phyloP scores from a whole-genome alignment of 2,113 vertebrate species.

The Aphelocoma coerulescens region DNA sequence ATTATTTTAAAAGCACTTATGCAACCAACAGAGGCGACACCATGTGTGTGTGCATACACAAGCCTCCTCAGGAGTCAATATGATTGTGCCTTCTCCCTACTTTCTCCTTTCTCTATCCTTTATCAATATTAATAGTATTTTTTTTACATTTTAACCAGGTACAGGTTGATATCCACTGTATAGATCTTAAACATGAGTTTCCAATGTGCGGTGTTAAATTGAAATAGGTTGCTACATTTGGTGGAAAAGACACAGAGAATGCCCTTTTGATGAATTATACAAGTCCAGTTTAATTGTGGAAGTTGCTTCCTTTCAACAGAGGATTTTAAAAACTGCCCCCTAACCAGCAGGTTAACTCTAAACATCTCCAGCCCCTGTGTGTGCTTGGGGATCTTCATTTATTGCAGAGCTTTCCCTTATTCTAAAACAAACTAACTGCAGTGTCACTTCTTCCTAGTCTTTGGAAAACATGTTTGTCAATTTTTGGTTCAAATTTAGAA shows the following conservation, averaged over 20 bases:
- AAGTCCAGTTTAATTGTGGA: background rate
- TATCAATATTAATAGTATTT: background rate
- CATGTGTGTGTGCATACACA: background rate
- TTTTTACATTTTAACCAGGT: background rate
- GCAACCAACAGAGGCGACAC: slow-evolving; percentile 30
- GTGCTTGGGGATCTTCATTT: background rate
- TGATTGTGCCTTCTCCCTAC: background rate
- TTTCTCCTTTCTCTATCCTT: slow-evolving; percentile 1
- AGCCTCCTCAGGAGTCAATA: background rate
- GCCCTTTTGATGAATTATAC: background rate
- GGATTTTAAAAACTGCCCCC: background rate
- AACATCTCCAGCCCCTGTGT: background rate
- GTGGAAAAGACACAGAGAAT: background rate
- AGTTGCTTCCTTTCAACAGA: background rate
- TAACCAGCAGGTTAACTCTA: background rate
- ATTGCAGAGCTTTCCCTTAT: background rate
- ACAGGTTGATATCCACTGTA: background rate
- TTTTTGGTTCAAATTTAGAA: background rate
- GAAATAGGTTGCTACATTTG: background rate
- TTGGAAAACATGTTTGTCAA: background rate
- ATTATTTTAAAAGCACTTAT: slow-evolving; percentile 70
- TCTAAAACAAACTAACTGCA: background rate
- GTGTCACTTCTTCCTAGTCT: background rate
- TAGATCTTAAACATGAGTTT: background rate
- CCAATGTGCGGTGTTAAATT: background rate